Evolutionary conservation across 2,888 invertebrate genomes (phyloP).

Genomic region (Poecilus cupreus): DNA sequence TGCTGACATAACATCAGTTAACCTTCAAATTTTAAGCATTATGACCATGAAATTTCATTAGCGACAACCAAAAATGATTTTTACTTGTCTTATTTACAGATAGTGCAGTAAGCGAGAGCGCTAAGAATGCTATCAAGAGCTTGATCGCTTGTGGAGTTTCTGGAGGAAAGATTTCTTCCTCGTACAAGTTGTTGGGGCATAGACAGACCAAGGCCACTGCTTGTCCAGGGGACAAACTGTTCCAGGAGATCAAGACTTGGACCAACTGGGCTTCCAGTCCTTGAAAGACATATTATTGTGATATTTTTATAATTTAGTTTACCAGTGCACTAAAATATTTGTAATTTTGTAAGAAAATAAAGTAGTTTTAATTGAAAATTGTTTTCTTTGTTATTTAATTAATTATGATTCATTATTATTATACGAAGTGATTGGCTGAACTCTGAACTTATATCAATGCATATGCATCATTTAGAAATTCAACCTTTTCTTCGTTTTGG

Average conservation of each 20-base stretch:
- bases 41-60: not conserved
- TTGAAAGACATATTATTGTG: not conserved
- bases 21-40: not conserved
- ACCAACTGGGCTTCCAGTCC: conserved; percentile 64
- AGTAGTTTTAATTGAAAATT: too few relatives aligned
- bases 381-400: too few relatives aligned
- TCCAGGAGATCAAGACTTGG: conserved; percentile 74
- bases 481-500: too few relatives aligned
- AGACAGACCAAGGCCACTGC: conserved; percentile 71
- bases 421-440: too few relatives aligned
- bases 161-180: conserved; percentile 69
- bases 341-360: too few relatives aligned
- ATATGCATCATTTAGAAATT: too few relatives aligned
- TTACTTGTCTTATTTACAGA: not conserved
- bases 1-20: not conserved
- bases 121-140: conserved; percentile 17
- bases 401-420: too few relatives aligned
- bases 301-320: not conserved
- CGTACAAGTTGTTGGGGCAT: conserved; percentile 73
- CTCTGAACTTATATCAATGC: too few relatives aligned
- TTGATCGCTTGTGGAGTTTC: conserved; percentile 70
- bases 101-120: conserved; percentile 24
- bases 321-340: too few relatives aligned
- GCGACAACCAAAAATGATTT: not conserved
- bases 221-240: conserved; percentile 74